Evolutionary conservation across 2,797 vertebrate genomes (phyloP).

Genomic region (Acrocephalus scirpaceus): DNA sequence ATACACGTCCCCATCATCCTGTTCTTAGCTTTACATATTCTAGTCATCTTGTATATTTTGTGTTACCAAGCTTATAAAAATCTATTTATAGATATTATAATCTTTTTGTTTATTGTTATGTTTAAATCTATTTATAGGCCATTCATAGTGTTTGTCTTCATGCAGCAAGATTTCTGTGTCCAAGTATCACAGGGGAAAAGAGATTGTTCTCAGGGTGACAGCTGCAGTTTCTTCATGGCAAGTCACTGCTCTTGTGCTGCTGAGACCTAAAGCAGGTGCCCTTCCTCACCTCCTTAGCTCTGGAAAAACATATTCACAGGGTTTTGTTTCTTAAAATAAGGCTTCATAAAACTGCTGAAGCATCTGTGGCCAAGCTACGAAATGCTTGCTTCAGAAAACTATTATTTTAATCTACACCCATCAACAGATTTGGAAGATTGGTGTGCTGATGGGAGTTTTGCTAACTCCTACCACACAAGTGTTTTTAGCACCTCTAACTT

Average conservation of each 20-base stretch:
- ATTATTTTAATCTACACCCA: background rate
- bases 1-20: fast-evolving
- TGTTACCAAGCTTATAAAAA: background rate
- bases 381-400: background rate
- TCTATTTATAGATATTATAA: background rate
- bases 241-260: background rate
- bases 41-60: background rate
- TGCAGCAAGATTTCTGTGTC: background rate
- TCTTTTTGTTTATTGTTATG: background rate
- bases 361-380: background rate
- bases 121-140: background rate
- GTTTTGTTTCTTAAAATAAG: background rate
- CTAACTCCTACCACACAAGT: background rate
- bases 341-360: background rate
- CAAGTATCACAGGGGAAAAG: background rate
- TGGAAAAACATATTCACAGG: background rate
- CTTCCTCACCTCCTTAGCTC: background rate
- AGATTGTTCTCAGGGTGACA: background rate
- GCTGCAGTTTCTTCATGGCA: background rate
- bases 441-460: background rate
- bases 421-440: background rate
- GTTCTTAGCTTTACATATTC: background rate
- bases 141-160: background rate
- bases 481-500: background rate
- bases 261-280: background rate